Evolutionary conservation across 2,797 vertebrate genomes (phyloP), one percentile per base, ranked within the genome.

Genomic region (Macrochelys suwanniensis): DNA sequence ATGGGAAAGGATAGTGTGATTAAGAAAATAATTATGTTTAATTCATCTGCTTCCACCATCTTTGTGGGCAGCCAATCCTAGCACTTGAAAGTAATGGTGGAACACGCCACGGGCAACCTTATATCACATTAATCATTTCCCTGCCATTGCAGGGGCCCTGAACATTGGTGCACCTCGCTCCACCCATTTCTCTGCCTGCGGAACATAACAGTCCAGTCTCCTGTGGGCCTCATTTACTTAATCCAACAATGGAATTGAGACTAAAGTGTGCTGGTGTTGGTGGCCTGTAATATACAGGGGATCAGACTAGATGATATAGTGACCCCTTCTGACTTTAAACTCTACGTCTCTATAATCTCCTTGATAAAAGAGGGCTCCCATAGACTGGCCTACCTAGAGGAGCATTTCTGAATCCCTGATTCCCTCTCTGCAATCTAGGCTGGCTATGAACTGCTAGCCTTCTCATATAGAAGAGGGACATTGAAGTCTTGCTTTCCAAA

Each of bases 11-110:
- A 92, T 84, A 94, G 77, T 89, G 81, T 81, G 92, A 95, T 82
- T 84, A 97, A 96, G 92, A 91, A 93, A 89, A 89, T 92, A 90
- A 95, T 90, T 91, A 26, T 28, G 83, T 87, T 92, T 93, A 94
- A 82, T 92, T 68, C 83, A 94, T 93, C 33, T 65, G 17, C 25
- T 31, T 54, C 37, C 15, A 33, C 37, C 11, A 65, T 19, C 61
- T 19, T 19, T 37, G 11, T n/a, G 49, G 45, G 45, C 37, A 78
- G 19, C 54, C 68, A 61, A n/a, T 33, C 33, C 16, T 37, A 84
- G 77, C 77, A 7, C 16, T 51, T 50, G 17, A 47, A 51, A 47
- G 33, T 71, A 76, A 11, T n/a, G 28, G 26, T 45, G 68, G n/a
- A 61, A 33, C 82, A 28, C 77, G 47, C 21, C 61, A 80, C 13